A percentile compares a stretch with the other conserved stretches of the same genome.
Conservation (phyloP, 2,888 invertebrate genomes). For the Byasa hedistus region DNA sequence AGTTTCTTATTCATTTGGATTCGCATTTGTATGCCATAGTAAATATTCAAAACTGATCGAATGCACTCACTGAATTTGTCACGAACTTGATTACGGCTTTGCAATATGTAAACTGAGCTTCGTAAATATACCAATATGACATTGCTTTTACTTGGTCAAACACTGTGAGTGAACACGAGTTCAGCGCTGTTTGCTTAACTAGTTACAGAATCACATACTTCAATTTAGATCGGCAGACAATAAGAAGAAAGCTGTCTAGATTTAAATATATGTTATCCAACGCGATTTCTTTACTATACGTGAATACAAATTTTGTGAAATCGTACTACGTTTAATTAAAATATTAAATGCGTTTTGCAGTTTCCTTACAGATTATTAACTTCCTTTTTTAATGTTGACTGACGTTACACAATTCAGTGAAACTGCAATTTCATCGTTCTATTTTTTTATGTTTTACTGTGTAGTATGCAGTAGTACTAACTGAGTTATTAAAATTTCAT, state of each 20-base stretch:
- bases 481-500: too few species aligned
- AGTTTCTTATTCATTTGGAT: too few species aligned
- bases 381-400: too few species aligned
- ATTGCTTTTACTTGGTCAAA: conserved; percentile 36
- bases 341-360: not conserved
- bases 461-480: too few species aligned
- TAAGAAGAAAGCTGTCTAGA: conserved; percentile 44
- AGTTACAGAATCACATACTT: conserved; percentile 41
- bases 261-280: conserved; percentile 38
- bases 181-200: conserved; percentile 40
- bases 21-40: conserved; percentile 3
- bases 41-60: conserved; percentile 3
- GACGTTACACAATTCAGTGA: too few species aligned
- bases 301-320: conserved; percentile 33
- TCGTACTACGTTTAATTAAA: conserved; percentile 5
- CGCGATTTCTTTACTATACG: conserved; percentile 39
- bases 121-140: conserved; percentile 26
- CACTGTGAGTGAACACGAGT: conserved; percentile 44
- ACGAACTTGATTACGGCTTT: conserved; percentile 28
- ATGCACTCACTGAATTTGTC: not conserved
- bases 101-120: conserved; percentile 19
- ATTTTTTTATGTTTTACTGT: too few species aligned
- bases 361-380: not conserved
- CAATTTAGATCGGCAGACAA: conserved; percentile 38
- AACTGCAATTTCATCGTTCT: too few species aligned